Base-by-base conservation (phyloP, 2,113 vertebrate genomes). In the Ahaetulla prasina region DNA sequence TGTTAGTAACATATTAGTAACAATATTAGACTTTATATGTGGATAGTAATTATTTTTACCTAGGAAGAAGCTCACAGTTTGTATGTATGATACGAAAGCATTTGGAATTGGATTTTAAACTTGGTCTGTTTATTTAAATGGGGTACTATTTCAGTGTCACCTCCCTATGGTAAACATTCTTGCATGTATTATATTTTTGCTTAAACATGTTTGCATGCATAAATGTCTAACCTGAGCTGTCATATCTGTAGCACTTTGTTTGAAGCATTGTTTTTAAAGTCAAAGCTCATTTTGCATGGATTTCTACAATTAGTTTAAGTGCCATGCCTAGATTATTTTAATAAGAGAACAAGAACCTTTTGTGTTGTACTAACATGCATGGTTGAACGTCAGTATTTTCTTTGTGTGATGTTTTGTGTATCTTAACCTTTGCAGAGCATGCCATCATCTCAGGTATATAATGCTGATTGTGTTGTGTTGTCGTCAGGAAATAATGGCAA, bases 361-460 rank as follows among this genome's bases (percentile, higher is more conserved):
- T 53, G 57, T 91, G 57, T 91, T 93, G 93, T 93, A 90, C 95
- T 97, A 93, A 95, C 91, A 3, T 84, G 94, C 96, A 92, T 0
- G 3, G 0, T 86, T 93, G 80, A 86, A 85, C 20, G 88, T 91
- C 85, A 2, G 60, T 92, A 92, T 93, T 92, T 92, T 90, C 94
- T 91, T 94, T 96, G 95, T 97, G 96, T 97, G 97, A 97, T 97
- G 96, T 97, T 97, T 97, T 98, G 95, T 97, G 97, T 98, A 97
- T 98, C 97, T 98, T 95, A 97, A 98, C 98, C 98, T 98, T 98
- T 97, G 96, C 99, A 99, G 99, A 99, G 99, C 98, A 98, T 99
- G 98, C 96, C 98, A 98, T 97, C 98, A 80, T 50, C 97, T 97
- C 98, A 96, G 98, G 97, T 96, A 97, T 98, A 94, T 97, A 98